A percentile compares a stretch with the other conserved stretches of the same genome.
Conservation (phyloP, 2,797 vertebrate genomes). For the Acomys russatus region DNA sequence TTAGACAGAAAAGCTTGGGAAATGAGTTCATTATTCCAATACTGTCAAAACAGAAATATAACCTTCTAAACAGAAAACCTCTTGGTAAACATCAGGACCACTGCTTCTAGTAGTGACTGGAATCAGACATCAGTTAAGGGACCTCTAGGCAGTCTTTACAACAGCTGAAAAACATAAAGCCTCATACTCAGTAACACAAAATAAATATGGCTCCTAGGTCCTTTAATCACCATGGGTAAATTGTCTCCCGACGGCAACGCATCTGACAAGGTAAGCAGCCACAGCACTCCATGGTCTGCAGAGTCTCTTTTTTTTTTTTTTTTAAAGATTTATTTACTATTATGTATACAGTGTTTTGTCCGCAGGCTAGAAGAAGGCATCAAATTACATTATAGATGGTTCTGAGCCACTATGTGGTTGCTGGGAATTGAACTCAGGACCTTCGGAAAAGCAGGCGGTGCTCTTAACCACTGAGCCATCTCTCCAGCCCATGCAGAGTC, state of each 20-base stretch:
- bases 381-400: too few relatives aligned
- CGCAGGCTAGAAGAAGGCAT: too few relatives aligned
- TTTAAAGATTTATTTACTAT: too few relatives aligned
- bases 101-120: neutral
- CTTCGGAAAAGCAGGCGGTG: too few relatives aligned
- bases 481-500: too few relatives aligned
- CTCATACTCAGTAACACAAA: neutral
- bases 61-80: neutral
- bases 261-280: neutral
- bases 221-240: neutral
- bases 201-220: neutral
- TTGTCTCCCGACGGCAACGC: neutral
- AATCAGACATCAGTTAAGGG: neutral
- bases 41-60: neutral
- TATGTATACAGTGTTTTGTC: too few relatives aligned
- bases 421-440: too few relatives aligned
- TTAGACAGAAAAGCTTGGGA: neutral
- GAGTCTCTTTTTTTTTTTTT: too few relatives aligned
- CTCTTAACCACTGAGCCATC: too few relatives aligned
- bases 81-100: neutral
- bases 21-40: neutral
- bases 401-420: too few relatives aligned
- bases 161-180: neutral
- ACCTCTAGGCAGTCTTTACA: neutral
- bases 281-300: accelerated